Conservation (phyloP, 2,113 vertebrate species). For the Peromyscus leucopus region DNA sequence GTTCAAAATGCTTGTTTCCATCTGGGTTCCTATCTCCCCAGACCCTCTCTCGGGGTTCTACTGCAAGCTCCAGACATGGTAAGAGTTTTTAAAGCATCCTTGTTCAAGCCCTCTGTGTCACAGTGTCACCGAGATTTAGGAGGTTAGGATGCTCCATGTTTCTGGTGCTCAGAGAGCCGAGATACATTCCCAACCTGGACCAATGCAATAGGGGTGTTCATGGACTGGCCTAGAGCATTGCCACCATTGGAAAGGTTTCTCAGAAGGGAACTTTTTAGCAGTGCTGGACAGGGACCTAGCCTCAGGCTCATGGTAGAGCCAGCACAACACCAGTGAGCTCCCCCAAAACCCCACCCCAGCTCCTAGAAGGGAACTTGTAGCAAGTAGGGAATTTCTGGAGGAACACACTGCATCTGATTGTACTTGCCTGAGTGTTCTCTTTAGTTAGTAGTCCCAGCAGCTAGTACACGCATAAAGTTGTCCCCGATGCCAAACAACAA, state of each 20-base stretch:
- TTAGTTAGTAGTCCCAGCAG: neutral
- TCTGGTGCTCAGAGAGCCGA: neutral
- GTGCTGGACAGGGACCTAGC: neutral
- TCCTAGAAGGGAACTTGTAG: neutral
- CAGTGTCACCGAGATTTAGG: neutral
- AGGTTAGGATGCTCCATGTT: neutral
- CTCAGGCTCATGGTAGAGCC: neutral
- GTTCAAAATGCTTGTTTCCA: neutral
- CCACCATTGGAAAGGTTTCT: neutral
- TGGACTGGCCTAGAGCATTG: neutral
- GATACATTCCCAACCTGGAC: neutral
- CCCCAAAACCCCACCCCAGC: neutral
- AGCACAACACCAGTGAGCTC: neutral
- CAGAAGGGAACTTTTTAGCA: neutral
- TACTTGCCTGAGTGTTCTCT: neutral
- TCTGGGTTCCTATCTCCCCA: neutral
- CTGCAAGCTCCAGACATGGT: neutral
- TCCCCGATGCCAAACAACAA: neutral
- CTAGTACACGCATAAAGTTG: neutral
- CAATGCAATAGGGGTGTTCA: neutral
- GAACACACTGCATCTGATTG: neutral
- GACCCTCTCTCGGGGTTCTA: neutral
- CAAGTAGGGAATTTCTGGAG: conserved; percentile 30
- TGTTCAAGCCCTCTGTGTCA: conserved; percentile 25
- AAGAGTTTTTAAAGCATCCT: neutral